A percentile compares a stretch with the other conserved stretches of the same genome.
These are phyloP conservation scores for Loxodonta africana DNA, from an alignment of 2,113 vertebrate genomes.

Conservation along the genomic window DNA sequence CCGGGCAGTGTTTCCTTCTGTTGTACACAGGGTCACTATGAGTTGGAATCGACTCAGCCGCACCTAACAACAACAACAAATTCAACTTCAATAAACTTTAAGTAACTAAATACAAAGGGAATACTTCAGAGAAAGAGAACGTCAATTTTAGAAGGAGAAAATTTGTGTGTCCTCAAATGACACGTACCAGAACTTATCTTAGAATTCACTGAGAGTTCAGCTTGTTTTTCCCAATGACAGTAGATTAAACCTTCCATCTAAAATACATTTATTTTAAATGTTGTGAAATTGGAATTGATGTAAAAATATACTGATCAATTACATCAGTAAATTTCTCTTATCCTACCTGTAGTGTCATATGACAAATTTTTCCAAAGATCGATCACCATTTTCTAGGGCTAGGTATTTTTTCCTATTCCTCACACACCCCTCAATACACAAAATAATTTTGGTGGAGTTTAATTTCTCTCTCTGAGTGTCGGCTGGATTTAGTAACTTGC, in stretches of 20 bases:
- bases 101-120: not conserved
- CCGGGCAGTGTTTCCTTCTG: no score
- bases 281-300: not conserved
- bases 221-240: not conserved
- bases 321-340: not conserved
- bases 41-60: no score
- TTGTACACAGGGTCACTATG: no score
- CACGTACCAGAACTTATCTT: not conserved
- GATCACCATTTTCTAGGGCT: conserved; percentile 14
- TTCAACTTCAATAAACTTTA: not conserved
- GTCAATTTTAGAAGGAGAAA: not conserved
- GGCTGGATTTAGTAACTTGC: not conserved
- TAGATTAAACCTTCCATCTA: not conserved
- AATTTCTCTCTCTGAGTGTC: not conserved
- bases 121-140: not conserved
- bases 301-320: not conserved
- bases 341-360: not conserved
- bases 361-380: not conserved
- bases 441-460: not conserved
- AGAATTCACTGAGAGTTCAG: not conserved
- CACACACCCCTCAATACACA: not conserved
- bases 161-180: conserved; percentile 8
- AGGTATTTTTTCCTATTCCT: not conserved
- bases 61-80: not conserved
- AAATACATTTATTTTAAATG: not conserved